Evolutionary conservation across 2,113 vertebrate genomes (phyloP), one percentile per base, ranked within the genome.

Genomic region (Elephas maximus): DNA sequence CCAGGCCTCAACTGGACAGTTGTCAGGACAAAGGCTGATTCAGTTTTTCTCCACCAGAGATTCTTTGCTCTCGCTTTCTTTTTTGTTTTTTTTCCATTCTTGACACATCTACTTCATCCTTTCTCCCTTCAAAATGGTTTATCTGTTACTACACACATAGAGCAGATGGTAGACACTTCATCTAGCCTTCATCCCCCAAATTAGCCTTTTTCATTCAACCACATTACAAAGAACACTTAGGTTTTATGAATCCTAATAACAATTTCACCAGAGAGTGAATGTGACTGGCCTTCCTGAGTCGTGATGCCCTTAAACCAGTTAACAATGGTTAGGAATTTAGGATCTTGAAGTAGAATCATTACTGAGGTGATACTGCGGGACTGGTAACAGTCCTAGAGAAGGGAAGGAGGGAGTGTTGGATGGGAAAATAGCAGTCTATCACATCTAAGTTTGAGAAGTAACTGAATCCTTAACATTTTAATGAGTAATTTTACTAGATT

Each of bases 1-100:
- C 8, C 8, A 11, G 7, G 28, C 2, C 9, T 73, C 60, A 30
- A 0, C 0, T 60, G 1, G 71, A 6, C 8, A 3, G 1, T 15
- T 41, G 5, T 77, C 12, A 63, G 44, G 44, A 4, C 9, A 0
- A 3, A 21, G 30, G 6, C 26, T 88, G 30, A 21, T 79, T 90
- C 20, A 14, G 4, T 63, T 2, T 15, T 53, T 87, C 4, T 21
- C 24, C 15, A 45, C 24, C 62, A 45, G 53, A 86, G 73, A 85
- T 9, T 9, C 24, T 73, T 84, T 41, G 1, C 33, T 77, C 30
- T 93, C 6, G 2, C 26, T 65, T 26, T 28, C 24, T 28, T 24
- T 57, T 28, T 28, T n/a, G n/a, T 62, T 41, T 74, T 62, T 85
- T 74, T 87, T 17, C 26, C 14, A 48, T 4, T 73, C 26, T 63